Evolutionary conservation across 2,113 vertebrate species (phyloP).

Genomic region (Mystacornis crossleyi): DNA sequence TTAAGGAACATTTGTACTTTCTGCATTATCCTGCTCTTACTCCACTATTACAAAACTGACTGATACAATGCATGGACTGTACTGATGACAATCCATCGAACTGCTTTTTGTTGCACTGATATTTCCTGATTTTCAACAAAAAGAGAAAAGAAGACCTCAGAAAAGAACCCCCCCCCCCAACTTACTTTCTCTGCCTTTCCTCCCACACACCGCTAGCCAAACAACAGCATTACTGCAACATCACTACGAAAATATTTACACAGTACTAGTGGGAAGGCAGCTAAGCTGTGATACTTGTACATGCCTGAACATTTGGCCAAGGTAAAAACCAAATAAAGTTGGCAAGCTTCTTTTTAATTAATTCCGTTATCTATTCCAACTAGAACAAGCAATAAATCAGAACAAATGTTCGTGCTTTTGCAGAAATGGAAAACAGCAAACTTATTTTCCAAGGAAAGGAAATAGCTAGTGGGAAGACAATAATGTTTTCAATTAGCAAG

Average conservation of each 20-base stretch:
- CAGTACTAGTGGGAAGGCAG: background rate
- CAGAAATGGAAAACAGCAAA: background rate
- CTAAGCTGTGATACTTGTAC: background rate
- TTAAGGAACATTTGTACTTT: background rate
- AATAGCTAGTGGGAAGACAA: background rate
- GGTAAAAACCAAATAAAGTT: background rate
- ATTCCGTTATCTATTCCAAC: background rate
- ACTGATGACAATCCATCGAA: accelerated
- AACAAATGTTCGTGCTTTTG: background rate
- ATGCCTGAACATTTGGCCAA: background rate
- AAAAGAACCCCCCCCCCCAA: too few relatives aligned
- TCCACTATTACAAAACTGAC: background rate
- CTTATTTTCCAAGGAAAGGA: background rate
- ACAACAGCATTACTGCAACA: background rate
- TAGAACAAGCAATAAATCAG: background rate
- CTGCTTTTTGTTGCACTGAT: background rate
- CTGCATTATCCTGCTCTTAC: background rate
- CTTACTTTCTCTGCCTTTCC: background rate
- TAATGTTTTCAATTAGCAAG: background rate
- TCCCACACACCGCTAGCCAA: background rate
- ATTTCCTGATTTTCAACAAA: background rate
- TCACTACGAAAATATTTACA: background rate
- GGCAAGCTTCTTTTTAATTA: background rate
- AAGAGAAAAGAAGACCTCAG: background rate
- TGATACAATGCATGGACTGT: background rate